phyloP scores from a whole-genome alignment of 2,113 vertebrate species.

The Bufo gargarizans region DNA sequence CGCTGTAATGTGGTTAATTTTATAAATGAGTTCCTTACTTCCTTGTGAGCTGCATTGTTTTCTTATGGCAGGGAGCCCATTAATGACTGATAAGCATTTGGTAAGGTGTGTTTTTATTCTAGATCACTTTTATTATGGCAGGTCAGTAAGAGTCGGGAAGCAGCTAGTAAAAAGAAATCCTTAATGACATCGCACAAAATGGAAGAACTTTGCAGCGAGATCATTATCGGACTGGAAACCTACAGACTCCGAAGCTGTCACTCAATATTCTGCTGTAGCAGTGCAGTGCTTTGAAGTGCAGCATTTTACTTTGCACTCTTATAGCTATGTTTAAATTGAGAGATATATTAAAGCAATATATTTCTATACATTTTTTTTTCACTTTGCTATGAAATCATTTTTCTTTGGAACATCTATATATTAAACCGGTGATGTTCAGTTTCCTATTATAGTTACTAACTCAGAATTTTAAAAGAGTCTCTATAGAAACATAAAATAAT shows the following conservation, averaged over 20 bases:
- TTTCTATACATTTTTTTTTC: slow-evolving; percentile 39
- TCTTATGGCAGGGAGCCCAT: slow-evolving; percentile 24
- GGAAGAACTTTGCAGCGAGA: slow-evolving; percentile 24
- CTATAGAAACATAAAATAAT: slow-evolving; percentile 4
- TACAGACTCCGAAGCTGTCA: slow-evolving; percentile 26
- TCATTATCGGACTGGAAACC: slow-evolving; percentile 39
- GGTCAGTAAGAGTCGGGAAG: neutral
- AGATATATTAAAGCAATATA: slow-evolving; percentile 31
- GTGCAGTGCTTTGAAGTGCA: slow-evolving; percentile 48
- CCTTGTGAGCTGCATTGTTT: slow-evolving; percentile 21
- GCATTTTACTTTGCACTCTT: slow-evolving; percentile 50
- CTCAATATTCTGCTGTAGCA: slow-evolving; percentile 43
- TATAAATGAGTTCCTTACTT: slow-evolving; percentile 14
- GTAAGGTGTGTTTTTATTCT: slow-evolving; percentile 20
- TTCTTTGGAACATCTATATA: slow-evolving; percentile 15
- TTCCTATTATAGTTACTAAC: slow-evolving; percentile 16
- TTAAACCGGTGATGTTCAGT: neutral
- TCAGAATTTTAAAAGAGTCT: neutral
- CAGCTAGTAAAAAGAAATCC: slow-evolving; percentile 13
- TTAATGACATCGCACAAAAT: slow-evolving; percentile 19
- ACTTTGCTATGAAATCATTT: slow-evolving; percentile 40
- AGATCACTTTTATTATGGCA: neutral
- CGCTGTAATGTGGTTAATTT: slow-evolving; percentile 8
- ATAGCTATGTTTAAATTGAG: slow-evolving; percentile 45
- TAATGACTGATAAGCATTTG: slow-evolving; percentile 17